Evolutionary conservation across 2,888 invertebrate species (phyloP), one percentile per base, ranked within the genome.

Genomic region (Hyposoter didymator): DNA sequence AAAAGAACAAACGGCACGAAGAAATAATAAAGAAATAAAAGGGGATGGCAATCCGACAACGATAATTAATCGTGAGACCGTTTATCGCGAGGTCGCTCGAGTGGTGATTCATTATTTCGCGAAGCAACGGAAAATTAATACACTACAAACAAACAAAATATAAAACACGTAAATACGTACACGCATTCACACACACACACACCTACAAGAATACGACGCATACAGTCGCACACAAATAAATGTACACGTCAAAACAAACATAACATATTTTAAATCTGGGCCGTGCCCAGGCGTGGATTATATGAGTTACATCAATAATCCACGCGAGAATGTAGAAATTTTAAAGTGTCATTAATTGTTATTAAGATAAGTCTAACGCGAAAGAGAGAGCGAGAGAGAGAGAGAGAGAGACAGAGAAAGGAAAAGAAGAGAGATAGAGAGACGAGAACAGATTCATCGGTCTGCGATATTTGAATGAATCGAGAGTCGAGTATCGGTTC

Each of bases 301-400:
- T 78, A 52, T 55, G 72, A 78, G 66, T 78, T 32, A 39, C 86
- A 89, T 88, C 89, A 88, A 89, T 90, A 89, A 89, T 90, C 91
- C 91, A 92, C 91, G 93, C 91, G 91, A 86, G 87, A 79, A 85
- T 92, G 91, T 92, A 93, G 92, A 93, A 92, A 92, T 92, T 92
- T 92, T 90, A 89, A 90, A 91, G 91, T 92, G 91, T 93, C 92
- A 93, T 92, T 92, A 90, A 93, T 92, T 92, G 92, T 93, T 93
- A 91, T 91, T 91, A 88, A 90, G 87, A 87, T 90, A 91, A 92
- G 91, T 91, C 90, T 91, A 91, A 73, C 88, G 89, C 88, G 88
- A 90, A 86, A 88, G 76, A 84, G 84, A 86, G 83, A 88, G 88
- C 88, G 84, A 79, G 81, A 85, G 84, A 22, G 22, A 59, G 22